A percentile compares a stretch with the other conserved stretches of the same genome.
These are phyloP conservation scores for Myripristis jacobus DNA, from an alignment of 2,797 vertebrate genomes.

Conservation along the genomic window DNA sequence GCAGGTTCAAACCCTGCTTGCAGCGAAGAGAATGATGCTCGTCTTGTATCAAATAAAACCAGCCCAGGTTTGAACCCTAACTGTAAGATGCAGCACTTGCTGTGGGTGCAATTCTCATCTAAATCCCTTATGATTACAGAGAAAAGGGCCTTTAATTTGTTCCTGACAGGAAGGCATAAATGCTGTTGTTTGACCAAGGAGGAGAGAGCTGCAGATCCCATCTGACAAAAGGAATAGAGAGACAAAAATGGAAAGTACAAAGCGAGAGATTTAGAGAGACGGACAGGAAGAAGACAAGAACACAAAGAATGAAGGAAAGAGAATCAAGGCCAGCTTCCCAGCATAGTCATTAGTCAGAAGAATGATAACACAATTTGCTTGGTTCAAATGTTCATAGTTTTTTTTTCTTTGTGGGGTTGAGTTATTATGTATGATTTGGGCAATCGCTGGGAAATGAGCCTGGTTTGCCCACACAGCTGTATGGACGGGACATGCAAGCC, in stretches of 20 bases:
- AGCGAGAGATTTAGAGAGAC: too few relatives aligned
- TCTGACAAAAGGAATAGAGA: background rate
- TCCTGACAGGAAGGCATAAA: background rate
- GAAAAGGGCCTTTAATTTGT: too few relatives aligned
- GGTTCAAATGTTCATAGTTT: background rate
- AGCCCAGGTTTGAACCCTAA: too few relatives aligned
- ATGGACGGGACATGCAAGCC: too few relatives aligned
- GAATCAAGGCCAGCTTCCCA: slow-evolving; percentile 7
- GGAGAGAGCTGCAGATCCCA: background rate
- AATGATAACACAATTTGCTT: slow-evolving; percentile 14
- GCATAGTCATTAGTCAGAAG: slow-evolving; percentile 18
- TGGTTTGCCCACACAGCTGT: background rate
- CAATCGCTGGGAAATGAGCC: slow-evolving; percentile 16
- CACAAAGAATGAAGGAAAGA: background rate
- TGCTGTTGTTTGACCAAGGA: background rate
- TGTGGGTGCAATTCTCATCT: too few relatives aligned
- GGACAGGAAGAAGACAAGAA: too few relatives aligned
- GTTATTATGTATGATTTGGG: slow-evolving; percentile 14
- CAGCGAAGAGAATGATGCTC: too few relatives aligned
- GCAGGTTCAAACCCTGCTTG: too few relatives aligned
- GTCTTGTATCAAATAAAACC: too few relatives aligned
- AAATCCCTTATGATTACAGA: too few relatives aligned
- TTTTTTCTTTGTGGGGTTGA: slow-evolving; percentile 10
- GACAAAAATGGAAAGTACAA: too few relatives aligned
- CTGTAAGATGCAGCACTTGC: too few relatives aligned